These are phyloP conservation scores for Hypomecis atomaria DNA, from an alignment of 2,888 invertebrate species.

Conservation along the genomic window DNA sequence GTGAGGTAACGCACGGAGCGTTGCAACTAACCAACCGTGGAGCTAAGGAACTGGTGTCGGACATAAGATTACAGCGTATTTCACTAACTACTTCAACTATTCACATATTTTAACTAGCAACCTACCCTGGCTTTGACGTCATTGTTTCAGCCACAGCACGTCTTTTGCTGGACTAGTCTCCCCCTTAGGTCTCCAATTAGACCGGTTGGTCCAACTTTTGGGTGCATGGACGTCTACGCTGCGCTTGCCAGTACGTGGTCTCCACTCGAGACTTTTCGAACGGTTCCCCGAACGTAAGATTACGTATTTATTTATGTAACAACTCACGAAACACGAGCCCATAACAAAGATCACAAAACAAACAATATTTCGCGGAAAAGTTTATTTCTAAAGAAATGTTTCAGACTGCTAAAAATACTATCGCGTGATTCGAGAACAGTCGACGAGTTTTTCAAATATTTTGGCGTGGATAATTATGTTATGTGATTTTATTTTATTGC, in stretches of 20 bases:
- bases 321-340: neutral
- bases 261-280: no score
- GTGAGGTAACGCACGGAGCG: constrained; percentile 82
- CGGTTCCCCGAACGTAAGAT: neutral
- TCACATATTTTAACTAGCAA: neutral
- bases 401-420: constrained; percentile 1
- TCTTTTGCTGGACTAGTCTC: no score
- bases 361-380: neutral
- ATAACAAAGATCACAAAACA: neutral
- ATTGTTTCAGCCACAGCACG: no score
- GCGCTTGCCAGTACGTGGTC: no score
- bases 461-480: neutral
- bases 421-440: neutral
- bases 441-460: neutral
- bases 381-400: neutral
- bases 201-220: no score
- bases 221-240: no score
- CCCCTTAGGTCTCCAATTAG: no score
- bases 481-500: no score
- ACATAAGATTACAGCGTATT: constrained; percentile 44
- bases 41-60: constrained; percentile 64
- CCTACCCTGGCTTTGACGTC: no score
- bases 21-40: constrained; percentile 81
- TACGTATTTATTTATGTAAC: neutral
- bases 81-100: no score